These are phyloP conservation scores for Iguana delicatissima DNA, from an alignment of 2,797 vertebrate species.

Conservation along the genomic window DNA sequence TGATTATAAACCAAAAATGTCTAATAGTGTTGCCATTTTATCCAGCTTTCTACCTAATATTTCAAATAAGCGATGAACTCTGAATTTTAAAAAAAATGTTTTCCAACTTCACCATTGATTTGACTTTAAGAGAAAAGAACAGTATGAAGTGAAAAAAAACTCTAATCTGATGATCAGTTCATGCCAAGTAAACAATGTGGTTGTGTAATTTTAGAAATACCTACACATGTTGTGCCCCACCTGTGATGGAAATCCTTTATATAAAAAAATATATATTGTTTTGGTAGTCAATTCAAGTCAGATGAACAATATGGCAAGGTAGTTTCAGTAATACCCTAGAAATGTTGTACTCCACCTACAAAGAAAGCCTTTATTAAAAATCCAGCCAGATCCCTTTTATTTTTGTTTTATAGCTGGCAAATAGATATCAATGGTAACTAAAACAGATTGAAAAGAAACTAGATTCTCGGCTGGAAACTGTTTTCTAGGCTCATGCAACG, in stretches of 20 bases:
- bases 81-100: constrained; percentile 51
- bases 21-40: constrained; percentile 56
- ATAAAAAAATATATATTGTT: constrained; percentile 51
- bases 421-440: not conserved
- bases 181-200: too few relatives aligned
- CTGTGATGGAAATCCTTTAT: too few relatives aligned
- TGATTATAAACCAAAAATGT: constrained; percentile 17
- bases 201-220: not conserved
- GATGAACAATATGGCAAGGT: constrained; percentile 35
- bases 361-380: constrained; percentile 39
- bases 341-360: constrained; percentile 35
- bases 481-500: constrained; percentile 37
- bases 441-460: rapidly evolving
- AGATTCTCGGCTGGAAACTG: constrained; percentile 17
- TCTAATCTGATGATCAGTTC: too few relatives aligned
- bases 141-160: too few relatives aligned
- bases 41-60: constrained; percentile 60
- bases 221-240: not conserved
- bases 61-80: constrained; percentile 23
- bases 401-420: constrained; percentile 41
- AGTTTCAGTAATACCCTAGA: not conserved
- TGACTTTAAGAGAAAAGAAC: constrained; percentile 30
- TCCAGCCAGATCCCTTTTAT: constrained; percentile 19
- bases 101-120: constrained; percentile 63
- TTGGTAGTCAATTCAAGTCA: constrained; percentile 58